phyloP scores from a whole-genome alignment of 1,140 invertebrate species.

The Brachionus plicatilis region DNA sequence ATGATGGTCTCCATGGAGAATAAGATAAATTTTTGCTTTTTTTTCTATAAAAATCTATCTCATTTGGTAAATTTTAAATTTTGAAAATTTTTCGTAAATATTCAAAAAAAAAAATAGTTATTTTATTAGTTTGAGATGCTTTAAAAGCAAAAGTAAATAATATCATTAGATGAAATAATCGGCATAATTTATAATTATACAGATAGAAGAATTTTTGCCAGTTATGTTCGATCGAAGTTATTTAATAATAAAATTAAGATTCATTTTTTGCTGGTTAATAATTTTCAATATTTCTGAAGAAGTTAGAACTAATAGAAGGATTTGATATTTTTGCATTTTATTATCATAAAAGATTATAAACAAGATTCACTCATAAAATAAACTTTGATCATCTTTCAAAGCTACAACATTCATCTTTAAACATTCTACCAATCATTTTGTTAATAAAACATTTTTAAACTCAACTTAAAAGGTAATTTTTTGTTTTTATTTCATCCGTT shows the following conservation, averaged over 20 bases:
- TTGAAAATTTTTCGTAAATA: too few relatives aligned
- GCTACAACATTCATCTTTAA: too few relatives aligned
- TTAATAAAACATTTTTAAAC: not conserved
- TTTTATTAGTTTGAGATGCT: too few relatives aligned
- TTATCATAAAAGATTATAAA: not conserved
- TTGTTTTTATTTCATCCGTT: not conserved
- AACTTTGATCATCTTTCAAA: not conserved
- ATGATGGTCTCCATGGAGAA: too few relatives aligned
- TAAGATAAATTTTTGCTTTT: too few relatives aligned
- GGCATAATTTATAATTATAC: not conserved
- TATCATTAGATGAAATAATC: not conserved
- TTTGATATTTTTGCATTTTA: not conserved
- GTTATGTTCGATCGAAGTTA: not conserved
- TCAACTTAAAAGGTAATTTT: not conserved
- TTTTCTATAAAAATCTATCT: too few relatives aligned
- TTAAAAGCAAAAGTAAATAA: too few relatives aligned
- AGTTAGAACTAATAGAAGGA: not conserved
- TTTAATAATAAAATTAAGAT: not conserved
- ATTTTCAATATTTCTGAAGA: not conserved
- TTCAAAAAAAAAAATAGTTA: too few relatives aligned
- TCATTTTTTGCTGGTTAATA: not conserved
- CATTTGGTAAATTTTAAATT: too few relatives aligned
- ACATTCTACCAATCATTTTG: not conserved
- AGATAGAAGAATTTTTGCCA: not conserved
- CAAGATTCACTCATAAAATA: not conserved